phyloP scores from a whole-genome alignment of 2,113 vertebrate species.

The Mellivora capensis region DNA sequence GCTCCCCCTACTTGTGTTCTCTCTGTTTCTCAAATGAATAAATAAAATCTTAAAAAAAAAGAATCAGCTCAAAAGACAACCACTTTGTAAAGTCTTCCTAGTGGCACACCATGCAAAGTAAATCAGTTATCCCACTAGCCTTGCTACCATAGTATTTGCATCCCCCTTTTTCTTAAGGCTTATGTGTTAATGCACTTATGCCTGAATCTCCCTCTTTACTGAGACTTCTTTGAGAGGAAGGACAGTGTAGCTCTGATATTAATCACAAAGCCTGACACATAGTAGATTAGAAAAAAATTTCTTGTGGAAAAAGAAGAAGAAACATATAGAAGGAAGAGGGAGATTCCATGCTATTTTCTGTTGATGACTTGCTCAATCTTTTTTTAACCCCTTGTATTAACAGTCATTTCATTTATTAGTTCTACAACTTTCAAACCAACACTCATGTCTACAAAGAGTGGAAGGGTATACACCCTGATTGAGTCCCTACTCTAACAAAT shows the following conservation, averaged over 20 bases:
- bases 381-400: not conserved
- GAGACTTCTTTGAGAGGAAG: not conserved
- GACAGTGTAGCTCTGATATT: not conserved
- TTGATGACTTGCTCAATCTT: not conserved
- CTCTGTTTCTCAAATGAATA: too few species aligned
- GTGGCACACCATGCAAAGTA: not conserved
- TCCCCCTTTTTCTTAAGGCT: not conserved
- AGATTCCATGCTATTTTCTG: not conserved
- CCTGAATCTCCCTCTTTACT: not conserved
- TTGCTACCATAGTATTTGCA: not conserved
- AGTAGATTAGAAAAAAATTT: not conserved
- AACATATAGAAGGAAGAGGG: not conserved
- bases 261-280: not conserved
- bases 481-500: not conserved
- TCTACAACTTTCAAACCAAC: not conserved
- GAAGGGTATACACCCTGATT: not conserved
- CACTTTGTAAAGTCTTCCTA: not conserved
- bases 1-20: too few species aligned
- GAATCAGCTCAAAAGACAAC: not conserved
- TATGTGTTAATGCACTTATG: not conserved
- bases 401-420: not conserved
- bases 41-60: too few species aligned
- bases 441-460: not conserved
- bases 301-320: not conserved
- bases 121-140: not conserved